Evolutionary conservation across 2,113 vertebrate genomes (phyloP).

Genomic region (Mustelus asterias): DNA sequence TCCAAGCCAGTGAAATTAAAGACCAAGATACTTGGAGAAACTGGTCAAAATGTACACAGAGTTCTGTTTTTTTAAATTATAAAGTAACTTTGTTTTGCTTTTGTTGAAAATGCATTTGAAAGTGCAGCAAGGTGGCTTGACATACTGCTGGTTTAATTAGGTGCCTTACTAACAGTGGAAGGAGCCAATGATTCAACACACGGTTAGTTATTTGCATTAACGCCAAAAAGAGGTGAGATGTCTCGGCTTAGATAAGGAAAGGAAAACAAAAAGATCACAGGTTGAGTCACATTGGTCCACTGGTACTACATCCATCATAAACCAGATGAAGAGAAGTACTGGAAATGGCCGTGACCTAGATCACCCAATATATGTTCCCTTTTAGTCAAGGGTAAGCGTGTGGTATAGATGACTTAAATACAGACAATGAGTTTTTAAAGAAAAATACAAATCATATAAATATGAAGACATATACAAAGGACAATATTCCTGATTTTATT

Average conservation of each 20-base stretch:
- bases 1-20: background rate
- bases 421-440: no score
- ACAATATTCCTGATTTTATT: no score
- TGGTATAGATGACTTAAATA: background rate
- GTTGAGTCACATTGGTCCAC: background rate
- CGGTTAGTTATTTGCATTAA: background rate
- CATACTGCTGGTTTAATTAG: background rate
- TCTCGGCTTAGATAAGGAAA: background rate
- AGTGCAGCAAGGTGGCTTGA: background rate
- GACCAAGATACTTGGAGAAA: background rate
- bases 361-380: background rate
- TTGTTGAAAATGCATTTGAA: background rate
- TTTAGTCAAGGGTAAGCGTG: background rate
- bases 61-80: background rate
- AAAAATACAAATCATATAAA: background rate
- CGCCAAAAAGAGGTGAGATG: background rate
- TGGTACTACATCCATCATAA: background rate
- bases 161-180: background rate
- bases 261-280: background rate
- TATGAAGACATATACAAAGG: background rate
- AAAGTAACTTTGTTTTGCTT: background rate
- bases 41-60: no score
- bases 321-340: background rate
- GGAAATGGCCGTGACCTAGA: background rate
- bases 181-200: background rate